Evolutionary conservation across 2,797 vertebrate species (phyloP).

Genomic region (Crocidura indochinensis): DNA sequence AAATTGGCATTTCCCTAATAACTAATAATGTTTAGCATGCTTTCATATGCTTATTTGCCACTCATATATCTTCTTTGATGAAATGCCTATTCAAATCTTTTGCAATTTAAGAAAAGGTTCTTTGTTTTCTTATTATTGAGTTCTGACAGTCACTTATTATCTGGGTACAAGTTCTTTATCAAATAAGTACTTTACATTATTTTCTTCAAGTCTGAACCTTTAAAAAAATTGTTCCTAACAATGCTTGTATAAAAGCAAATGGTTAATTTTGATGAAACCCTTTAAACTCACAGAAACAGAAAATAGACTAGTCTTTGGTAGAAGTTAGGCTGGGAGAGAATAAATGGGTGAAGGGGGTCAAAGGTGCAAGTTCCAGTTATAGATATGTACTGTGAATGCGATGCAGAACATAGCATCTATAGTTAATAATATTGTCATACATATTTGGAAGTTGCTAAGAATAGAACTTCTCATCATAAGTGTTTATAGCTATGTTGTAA

Average conservation of each 20-base stretch:
- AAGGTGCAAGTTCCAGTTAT: not conserved
- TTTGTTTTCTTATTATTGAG: conserved; percentile 20
- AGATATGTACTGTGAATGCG: not conserved
- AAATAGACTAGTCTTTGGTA: not conserved
- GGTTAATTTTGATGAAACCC: conserved; percentile 33
- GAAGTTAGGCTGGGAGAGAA: not conserved
- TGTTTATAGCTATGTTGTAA: not conserved
- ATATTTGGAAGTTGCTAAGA: not conserved
- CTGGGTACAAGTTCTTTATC: conserved; percentile 50
- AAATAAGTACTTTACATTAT: conserved; percentile 13
- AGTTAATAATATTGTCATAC: not conserved
- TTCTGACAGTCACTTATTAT: conserved; percentile 47
- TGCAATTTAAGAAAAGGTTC: not conserved
- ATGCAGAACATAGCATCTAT: not conserved
- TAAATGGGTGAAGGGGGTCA: not conserved
- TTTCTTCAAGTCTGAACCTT: not conserved
- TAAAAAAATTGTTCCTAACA: not conserved
- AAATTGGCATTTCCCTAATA: conserved; percentile 28
- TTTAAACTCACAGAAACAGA: not conserved
- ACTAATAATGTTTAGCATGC: not conserved
- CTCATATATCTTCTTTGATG: conserved; percentile 1
- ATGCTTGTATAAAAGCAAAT: conserved; percentile 11
- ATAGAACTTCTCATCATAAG: not conserved
- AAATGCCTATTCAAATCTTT: conserved; percentile 33
- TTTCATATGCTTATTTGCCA: not conserved